Base-by-base conservation (phyloP, 2,888 invertebrate species). In the Drosophila silvestris region DNA sequence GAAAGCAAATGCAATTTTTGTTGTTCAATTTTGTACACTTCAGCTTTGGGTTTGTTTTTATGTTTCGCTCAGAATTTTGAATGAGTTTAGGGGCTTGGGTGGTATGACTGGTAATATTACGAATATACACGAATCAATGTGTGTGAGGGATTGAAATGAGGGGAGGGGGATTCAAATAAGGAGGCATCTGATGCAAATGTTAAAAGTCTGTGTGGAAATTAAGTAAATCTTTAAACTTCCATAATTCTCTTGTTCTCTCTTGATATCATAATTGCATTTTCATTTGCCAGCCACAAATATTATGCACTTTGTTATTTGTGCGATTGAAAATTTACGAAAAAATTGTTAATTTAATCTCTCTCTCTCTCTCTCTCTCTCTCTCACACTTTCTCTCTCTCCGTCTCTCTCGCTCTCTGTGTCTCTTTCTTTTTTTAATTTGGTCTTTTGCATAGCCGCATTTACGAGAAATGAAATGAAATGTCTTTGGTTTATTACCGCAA, bases 401-500 rank as follows among this genome's bases (percentile, higher is more conserved):
- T 53, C 65, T 70, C 69, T 67, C 56, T 71, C 80, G 50, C 16
- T 19, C 30, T n/a, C 76, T 69, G 2, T 47, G 26, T 16, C 16
- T 47, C 9, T 9, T 26, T 47, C 16, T 16, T 9, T 26, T 50
- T 61, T 85, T 83, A 76, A 76, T 76, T 85, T 74, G 70, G 54
- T 70, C 64, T 77, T 74, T 65, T 56, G 68, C 74, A 77, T 70
- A 79, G 74, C 79, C 73, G 72, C 64, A 84, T 77, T 82, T 78
- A 69, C 70, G 79, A 82, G 64, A 77, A 67, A 47, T 77, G 62
- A 74, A 63, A 66, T 73, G 66, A 75, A 85, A 84, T 87, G 81
- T 84, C 87, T 85, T 82, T 82, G 81, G 81, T 81, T 85, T 86
- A 82, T 81, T 79, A 77, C 82, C 81, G 62, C 74, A 77, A 70